Base-by-base conservation (phyloP, 2,113 vertebrate species). In the Pica pica region DNA sequence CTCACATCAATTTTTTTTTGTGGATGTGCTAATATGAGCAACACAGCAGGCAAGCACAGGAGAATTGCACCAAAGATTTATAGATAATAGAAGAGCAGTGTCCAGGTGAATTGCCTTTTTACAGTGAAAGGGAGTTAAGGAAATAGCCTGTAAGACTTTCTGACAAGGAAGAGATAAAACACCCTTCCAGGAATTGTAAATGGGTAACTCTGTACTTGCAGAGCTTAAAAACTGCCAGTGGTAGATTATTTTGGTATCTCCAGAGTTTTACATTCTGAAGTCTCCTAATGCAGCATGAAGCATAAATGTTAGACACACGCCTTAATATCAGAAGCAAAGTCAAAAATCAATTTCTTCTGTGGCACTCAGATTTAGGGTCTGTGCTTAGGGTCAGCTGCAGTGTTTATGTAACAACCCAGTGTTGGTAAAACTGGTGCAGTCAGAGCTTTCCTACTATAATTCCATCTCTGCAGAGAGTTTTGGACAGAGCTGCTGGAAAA, bases 91-190 rank as follows among this genome's bases (percentile, higher is more conserved):
- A 37, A 50, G 19, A 50, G 47, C 67, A 69, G 67, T 30, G 47
- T 27, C 47, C 27, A 60, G 77, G 80, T 74, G 37, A 61, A 35
- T 65, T 94, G 91, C 88, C 95, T 95, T 89, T 95, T 91, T 91
- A 95, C 84, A 82, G 50, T 84, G 92, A 94, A 94, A 91, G 41
- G 46, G 60, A 39, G 50, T 52, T 81, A 65, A 94, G 37, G n/a
- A 94, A 94, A 89, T 17, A 89, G 53, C n/a, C 42, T 28, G n/a
- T 50, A 42, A 65, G 56, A 53, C 85, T 50, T 87, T 94, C 87
- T 87, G 73, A 81, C 87, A 89, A 81, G 63, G 39, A 28, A 52
- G 3, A 86, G 44, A 80, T 13, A 39, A 0, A n/a, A 83, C 80
- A 83, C n/a, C 60, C 30, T 94, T 95, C 92, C 57, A 94, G 78